These are phyloP conservation scores for Spilarctia lutea DNA, from an alignment of 2,888 invertebrate genomes.

Conservation along the genomic window DNA sequence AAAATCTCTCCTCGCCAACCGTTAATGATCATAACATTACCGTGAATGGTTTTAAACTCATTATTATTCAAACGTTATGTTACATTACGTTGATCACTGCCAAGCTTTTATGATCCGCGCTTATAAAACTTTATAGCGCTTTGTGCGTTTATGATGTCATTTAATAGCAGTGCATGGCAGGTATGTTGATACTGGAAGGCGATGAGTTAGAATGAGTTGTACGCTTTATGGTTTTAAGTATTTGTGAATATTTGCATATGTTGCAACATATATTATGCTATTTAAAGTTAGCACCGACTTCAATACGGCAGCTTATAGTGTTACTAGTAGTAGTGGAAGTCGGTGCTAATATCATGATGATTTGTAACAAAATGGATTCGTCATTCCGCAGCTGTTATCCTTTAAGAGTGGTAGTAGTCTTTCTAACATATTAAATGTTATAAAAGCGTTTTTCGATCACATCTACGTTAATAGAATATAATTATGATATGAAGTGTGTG, in stretches of 20 bases:
- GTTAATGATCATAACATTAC: conserved; percentile 14
- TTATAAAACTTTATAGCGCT: conserved; percentile 33
- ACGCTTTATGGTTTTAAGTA: neutral
- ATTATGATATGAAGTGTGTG: too few species aligned
- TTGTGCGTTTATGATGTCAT: conserved; percentile 28
- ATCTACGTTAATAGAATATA: too few species aligned
- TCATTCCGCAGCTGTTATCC: too few species aligned
- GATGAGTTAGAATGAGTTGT: conserved; percentile 8
- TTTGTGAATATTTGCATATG: neutral
- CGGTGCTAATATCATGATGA: too few species aligned
- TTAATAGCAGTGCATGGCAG: neutral
- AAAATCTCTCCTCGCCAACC: conserved; percentile 6
- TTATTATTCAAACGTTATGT: conserved; percentile 37
- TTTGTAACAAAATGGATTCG: too few species aligned
- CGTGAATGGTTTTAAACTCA: conserved; percentile 28
- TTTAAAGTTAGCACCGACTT: too few species aligned
- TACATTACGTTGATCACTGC: conserved; percentile 15
- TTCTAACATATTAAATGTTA: too few species aligned
- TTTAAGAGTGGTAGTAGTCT: too few species aligned
- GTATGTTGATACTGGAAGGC: conserved; percentile 1
- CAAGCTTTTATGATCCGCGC: conserved; percentile 27
- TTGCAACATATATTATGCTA: neutral
- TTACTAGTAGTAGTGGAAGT: too few species aligned
- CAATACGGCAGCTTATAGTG: too few species aligned
- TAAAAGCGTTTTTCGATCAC: too few species aligned